A percentile compares a stretch with the other conserved stretches of the same genome.
Conservation (phyloP, 2,888 invertebrate genomes). For the Diabrotica balteata region DNA sequence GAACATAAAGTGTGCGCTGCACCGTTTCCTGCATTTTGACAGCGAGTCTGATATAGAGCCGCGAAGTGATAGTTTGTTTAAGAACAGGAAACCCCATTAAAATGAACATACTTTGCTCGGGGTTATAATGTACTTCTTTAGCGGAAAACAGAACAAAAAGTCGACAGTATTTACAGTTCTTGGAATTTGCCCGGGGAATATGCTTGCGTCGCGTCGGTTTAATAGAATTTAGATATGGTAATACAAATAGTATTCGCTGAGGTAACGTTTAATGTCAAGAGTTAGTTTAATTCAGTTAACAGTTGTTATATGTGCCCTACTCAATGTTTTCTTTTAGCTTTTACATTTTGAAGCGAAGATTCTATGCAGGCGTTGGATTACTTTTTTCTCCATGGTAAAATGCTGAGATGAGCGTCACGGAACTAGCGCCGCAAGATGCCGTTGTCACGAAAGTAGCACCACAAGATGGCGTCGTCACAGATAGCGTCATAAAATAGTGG, state of each 20-base stretch:
- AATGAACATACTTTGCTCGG: conserved; percentile 18
- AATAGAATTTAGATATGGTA: background rate
- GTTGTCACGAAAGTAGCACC: too few species aligned
- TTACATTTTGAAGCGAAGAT: too few species aligned
- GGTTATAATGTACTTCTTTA: conserved; percentile 18
- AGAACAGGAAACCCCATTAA: conserved; percentile 26
- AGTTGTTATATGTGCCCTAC: too few species aligned
- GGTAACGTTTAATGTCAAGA: too few species aligned
- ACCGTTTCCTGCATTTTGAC: conserved; percentile 29
- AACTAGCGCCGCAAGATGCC: too few species aligned
- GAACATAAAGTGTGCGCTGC: conserved; percentile 26
- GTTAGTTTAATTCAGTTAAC: too few species aligned
- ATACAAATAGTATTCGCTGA: background rate
- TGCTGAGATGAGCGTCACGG: too few species aligned
- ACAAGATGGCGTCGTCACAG: too few species aligned
- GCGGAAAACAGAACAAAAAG: conserved; percentile 2
- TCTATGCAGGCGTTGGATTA: too few species aligned
- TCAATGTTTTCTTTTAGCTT: too few species aligned
- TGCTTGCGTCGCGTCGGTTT: background rate
- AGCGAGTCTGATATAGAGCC: conserved; percentile 16
- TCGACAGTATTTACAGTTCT: conserved; percentile 12
- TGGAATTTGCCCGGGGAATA: conserved; percentile 4
- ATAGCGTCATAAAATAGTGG: too few species aligned
- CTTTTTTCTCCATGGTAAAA: too few species aligned
- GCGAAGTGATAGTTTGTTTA: conserved; percentile 21